Evolutionary conservation across 2,888 invertebrate species (phyloP).

Genomic region (Acanthacorydalis orientalis): DNA sequence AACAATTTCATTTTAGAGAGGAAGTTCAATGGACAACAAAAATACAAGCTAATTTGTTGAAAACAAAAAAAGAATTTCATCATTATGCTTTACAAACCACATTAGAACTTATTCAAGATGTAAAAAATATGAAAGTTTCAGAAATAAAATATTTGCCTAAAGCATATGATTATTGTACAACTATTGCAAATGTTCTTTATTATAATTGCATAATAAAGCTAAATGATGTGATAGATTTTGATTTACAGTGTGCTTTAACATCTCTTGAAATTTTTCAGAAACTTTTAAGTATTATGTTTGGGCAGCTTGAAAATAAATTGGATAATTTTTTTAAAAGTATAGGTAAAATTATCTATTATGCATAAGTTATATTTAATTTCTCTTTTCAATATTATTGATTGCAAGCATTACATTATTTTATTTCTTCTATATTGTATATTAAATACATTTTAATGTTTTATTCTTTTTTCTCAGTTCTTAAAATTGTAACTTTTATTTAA

Average conservation of each 20-base stretch:
- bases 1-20: slow-evolving; percentile 24
- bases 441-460: too few relatives aligned
- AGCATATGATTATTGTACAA: slow-evolving; percentile 20
- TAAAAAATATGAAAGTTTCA: slow-evolving; percentile 22
- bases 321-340: slow-evolving; percentile 21
- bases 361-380: too few relatives aligned
- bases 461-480: too few relatives aligned
- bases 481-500: too few relatives aligned
- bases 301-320: slow-evolving; percentile 22
- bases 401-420: too few relatives aligned
- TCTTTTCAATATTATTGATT: too few relatives aligned
- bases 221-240: slow-evolving; percentile 35
- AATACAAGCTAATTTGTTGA: slow-evolving; percentile 32
- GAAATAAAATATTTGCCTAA: slow-evolving; percentile 17
- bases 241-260: slow-evolving; percentile 32
- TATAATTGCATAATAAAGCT: slow-evolving; percentile 32
- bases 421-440: too few relatives aligned
- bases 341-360: too few relatives aligned
- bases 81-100: slow-evolving; percentile 34
- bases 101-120: slow-evolving; percentile 22
- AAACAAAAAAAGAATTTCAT: slow-evolving; percentile 36
- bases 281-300: slow-evolving; percentile 23
- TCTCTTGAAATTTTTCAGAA: slow-evolving; percentile 42
- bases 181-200: slow-evolving; percentile 23
- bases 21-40: slow-evolving; percentile 34